Conservation (phyloP, 2,113 vertebrate species). For the Hucho hucho region DNA sequence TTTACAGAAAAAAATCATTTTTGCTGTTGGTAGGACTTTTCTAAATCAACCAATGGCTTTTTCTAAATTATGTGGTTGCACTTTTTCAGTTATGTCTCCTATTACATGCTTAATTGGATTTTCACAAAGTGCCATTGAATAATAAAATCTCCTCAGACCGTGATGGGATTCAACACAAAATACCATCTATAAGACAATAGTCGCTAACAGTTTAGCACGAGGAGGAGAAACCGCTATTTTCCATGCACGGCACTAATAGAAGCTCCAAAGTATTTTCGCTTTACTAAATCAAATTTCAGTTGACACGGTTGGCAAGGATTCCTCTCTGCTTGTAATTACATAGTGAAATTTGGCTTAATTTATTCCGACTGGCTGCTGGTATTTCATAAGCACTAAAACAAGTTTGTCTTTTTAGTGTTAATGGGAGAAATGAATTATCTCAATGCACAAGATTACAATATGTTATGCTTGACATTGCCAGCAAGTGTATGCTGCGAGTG, state of each 20-base stretch:
- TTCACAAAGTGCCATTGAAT: constrained; percentile 56
- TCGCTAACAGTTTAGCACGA: constrained; percentile 48
- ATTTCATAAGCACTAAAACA: constrained; percentile 53
- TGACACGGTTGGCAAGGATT: constrained; percentile 69
- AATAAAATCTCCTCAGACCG: constrained; percentile 59
- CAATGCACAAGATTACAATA: constrained; percentile 31
- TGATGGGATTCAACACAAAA: constrained; percentile 52
- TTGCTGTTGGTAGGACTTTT: constrained; percentile 51
- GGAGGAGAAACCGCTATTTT: constrained; percentile 59
- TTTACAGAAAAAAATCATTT: constrained; percentile 59
- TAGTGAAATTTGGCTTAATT: constrained; percentile 68
- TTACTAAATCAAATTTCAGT: constrained; percentile 66
- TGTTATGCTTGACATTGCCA: constrained; percentile 30
- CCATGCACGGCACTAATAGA: constrained; percentile 49
- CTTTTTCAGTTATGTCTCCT: constrained; percentile 43
- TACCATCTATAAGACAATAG: constrained; percentile 57
- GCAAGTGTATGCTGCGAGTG: constrained; percentile 8
- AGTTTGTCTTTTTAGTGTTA: constrained; percentile 54
- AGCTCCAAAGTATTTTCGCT: constrained; percentile 58
- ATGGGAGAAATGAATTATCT: constrained; percentile 52
- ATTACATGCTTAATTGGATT: constrained; percentile 58
- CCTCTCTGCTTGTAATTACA: constrained; percentile 63
- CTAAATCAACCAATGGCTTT: constrained; percentile 48
- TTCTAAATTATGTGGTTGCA: constrained; percentile 49
- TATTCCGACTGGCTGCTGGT: constrained; percentile 59